These are phyloP conservation scores for Chalcis sispes DNA, from an alignment of 2,888 invertebrate species.

Conservation along the genomic window DNA sequence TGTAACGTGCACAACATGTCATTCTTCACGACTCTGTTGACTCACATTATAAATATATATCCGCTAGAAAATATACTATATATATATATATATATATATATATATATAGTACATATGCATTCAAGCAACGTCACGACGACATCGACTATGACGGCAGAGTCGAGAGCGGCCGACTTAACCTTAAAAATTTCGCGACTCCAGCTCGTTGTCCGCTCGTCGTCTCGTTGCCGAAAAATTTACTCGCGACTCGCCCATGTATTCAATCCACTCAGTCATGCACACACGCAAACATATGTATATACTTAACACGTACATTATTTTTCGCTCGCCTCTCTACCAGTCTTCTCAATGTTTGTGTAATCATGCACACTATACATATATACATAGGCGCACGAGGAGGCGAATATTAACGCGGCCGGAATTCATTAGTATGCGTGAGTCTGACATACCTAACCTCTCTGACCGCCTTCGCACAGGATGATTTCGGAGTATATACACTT, in stretches of 20 bases:
- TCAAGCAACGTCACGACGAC: too few relatives aligned
- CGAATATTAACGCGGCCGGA: slow-evolving; percentile 11
- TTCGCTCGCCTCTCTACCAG: too few relatives aligned
- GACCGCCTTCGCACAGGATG: slow-evolving; percentile 45
- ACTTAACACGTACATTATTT: background rate
- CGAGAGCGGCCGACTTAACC: slow-evolving; percentile 24
- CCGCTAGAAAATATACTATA: background rate
- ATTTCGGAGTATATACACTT: slow-evolving; percentile 40
- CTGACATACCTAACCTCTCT: slow-evolving; percentile 57
- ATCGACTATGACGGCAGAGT: too few relatives aligned
- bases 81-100: too few relatives aligned
- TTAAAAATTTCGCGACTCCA: slow-evolving; percentile 23
- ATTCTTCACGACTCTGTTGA: too few relatives aligned
- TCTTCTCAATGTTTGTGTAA: too few relatives aligned
- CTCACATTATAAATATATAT: background rate
- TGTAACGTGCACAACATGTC: too few relatives aligned
- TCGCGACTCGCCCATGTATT: background rate
- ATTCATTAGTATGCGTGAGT: slow-evolving; percentile 48
- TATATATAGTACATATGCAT: too few relatives aligned
- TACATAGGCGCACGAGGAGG: background rate
- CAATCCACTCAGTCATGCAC: background rate
- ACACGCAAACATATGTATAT: background rate
- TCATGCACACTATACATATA: too few relatives aligned
- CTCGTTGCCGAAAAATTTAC: too few relatives aligned
- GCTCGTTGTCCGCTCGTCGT: too few relatives aligned